Evolutionary conservation across 37 sponge, comb jelly and placozoan species (phyloP), one percentile per base, ranked within the genome.

Genomic region (Aplysina aerophoba): DNA sequence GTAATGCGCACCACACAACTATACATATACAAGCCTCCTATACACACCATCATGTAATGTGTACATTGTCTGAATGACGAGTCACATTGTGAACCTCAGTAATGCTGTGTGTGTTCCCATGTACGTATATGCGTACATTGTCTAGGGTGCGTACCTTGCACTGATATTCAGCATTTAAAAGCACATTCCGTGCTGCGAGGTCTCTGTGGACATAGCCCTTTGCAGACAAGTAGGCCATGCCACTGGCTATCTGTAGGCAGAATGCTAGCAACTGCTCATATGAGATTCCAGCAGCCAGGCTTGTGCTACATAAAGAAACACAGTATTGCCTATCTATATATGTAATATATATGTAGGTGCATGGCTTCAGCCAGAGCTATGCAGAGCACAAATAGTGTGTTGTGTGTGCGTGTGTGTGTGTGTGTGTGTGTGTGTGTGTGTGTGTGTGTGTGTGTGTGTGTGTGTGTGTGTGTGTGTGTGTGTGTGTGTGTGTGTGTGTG

Each of bases 181-280:
- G 71, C 0, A 69, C 6, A 6, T 69, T 69, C 71, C 71, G 28
- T 31, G 71, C 71, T 34, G 71, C 71, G 30, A 69, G 71, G 34
- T 69, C 71, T 34, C 71, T 30, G 34, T 69, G 71, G 28, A 69
- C 34, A 35, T 31, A 69, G 34, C 71, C 27, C 34, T 69, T 69
- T 35, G 17, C 17, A 35, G 71, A 69, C 34, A 69, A 27, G 71
- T 69, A 69, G 33, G 17, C 34, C 71, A 69, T 69, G 13, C 71
- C 71, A 30, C 34, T 30, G 28, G 71, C 71, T 69, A 69, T 69
- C 6, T 69, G 35, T 1, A 6, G 28, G 30, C 71, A 69, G 71
- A 69, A 69, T 6, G 35, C 34, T 4, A 27, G 33, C 30, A 69
- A 35, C 17, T 69, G 35, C 34, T 30, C 6, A n/a, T 17, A 69